Evolutionary conservation across 2,797 vertebrate species (phyloP).

Genomic region (Rousettus madagascariensis): DNA sequence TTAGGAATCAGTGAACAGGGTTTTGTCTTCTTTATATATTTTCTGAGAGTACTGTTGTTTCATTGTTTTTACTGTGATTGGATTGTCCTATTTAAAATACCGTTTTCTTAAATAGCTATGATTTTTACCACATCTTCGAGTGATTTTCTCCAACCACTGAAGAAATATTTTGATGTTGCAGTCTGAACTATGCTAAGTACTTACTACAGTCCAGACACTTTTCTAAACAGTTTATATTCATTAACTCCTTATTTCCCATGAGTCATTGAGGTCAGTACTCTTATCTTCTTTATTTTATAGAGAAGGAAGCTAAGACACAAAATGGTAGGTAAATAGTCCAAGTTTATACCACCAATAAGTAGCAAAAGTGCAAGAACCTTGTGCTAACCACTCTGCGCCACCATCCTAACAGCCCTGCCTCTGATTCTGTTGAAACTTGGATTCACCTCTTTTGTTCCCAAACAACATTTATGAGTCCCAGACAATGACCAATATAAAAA

Average conservation of each 20-base stretch:
- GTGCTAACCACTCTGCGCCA: rapidly evolving
- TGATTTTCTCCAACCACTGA: neutral
- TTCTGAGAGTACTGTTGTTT: neutral
- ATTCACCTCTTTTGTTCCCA: neutral
- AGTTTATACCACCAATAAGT: neutral
- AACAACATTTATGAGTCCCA: neutral
- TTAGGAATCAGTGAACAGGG: neutral
- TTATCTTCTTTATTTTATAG: neutral
- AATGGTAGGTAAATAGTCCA: neutral
- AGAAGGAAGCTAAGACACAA: neutral
- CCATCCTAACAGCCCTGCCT: neutral
- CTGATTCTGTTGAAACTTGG: neutral
- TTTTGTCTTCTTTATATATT: neutral
- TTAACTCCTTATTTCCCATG: neutral
- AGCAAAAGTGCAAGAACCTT: neutral
- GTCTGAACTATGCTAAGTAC: neutral
- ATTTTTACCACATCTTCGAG: neutral
- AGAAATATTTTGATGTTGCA: neutral
- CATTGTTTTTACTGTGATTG: neutral
- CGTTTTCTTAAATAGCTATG: neutral
- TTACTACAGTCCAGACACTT: neutral
- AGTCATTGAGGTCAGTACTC: neutral
- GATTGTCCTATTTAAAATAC: neutral
- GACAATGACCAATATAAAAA: neutral
- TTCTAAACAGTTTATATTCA: neutral